Base-by-base conservation (phyloP, 1,140 invertebrate species). In the Polyergus mexicanus region DNA sequence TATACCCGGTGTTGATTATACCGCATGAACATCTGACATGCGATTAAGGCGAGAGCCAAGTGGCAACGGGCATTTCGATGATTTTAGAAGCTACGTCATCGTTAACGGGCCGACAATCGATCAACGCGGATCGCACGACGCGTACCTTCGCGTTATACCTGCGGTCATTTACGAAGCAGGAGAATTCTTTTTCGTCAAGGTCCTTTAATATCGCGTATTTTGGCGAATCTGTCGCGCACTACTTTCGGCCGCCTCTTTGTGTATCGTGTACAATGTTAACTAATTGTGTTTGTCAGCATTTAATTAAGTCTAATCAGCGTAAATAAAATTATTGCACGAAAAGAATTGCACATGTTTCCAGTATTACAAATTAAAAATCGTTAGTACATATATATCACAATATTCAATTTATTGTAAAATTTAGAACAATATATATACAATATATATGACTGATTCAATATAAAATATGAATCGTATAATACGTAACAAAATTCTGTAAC, bases 11-110 rank as follows among this genome's bases (percentile, higher is more conserved):
- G 56, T 78, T 51, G 41, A 89, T 88, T 47, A 83, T 86, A 60
- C 54, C 66, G 69, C 68, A 58, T 32, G 10, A 41, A 71, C 25
- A 11, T 60, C 25, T 63, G 77, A 86, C 63, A 62, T 35, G 22
- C 56, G 65, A 54, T 77, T 85, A 25, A 56, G 13, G 19, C 35
- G 63, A 77, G 63, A 77, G 7, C 16, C 56, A 65, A 80, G 69
- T 80, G 60, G 28, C 75, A 76, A 69, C 38, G 68, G 11, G 41
- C 28, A 58, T 56, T 80, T 71, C 74, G 78, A 74, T 78, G 77
- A 84, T 89, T 84, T 87, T 81, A 83, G 84, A 86, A 77, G 16
- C 80, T 62, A 71, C 81, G 75, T 88, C 75, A 86, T 75, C 62
- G 25, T 69, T 80, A 69, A 75, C 74, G 76, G 13, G 4, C 41